Conservation (phyloP, 2,797 vertebrate species). For the Podarcis siculus region DNA sequence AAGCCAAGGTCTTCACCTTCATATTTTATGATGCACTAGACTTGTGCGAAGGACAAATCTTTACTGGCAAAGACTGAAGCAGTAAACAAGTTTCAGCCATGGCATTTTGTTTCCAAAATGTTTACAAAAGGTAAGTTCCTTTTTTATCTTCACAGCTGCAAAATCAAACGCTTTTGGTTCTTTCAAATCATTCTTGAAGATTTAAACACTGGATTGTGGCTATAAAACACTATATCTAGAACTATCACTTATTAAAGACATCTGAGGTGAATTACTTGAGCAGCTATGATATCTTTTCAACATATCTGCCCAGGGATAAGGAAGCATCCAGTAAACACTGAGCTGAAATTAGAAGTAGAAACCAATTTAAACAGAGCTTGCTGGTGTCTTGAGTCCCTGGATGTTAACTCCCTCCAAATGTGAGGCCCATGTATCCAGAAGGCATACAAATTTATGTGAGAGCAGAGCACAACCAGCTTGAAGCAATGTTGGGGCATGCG, state of each 20-base stretch:
- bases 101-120: constrained; percentile 31
- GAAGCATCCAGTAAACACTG: not conserved
- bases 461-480: not conserved
- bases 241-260: not conserved
- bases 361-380: not conserved
- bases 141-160: constrained; percentile 11
- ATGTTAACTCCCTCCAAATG: not conserved
- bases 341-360: not conserved
- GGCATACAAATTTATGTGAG: not conserved
- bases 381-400: not conserved
- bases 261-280: not conserved
- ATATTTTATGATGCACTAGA: not conserved
- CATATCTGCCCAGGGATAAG: not conserved
- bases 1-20: constrained; percentile 19
- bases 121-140: constrained; percentile 35
- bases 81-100: constrained; percentile 4
- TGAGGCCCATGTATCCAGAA: not conserved
- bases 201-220: not conserved
- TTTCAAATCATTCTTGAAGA: constrained; percentile 3
- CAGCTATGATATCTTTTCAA: not conserved
- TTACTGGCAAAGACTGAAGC: constrained; percentile 32
- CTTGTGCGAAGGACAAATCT: constrained; percentile 22
- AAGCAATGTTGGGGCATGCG: not conserved
- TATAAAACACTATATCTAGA: constrained; percentile 13
- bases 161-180: not conserved